Base-by-base conservation (phyloP, 2,888 invertebrate genomes). In the Apomyelois bistriatella region DNA sequence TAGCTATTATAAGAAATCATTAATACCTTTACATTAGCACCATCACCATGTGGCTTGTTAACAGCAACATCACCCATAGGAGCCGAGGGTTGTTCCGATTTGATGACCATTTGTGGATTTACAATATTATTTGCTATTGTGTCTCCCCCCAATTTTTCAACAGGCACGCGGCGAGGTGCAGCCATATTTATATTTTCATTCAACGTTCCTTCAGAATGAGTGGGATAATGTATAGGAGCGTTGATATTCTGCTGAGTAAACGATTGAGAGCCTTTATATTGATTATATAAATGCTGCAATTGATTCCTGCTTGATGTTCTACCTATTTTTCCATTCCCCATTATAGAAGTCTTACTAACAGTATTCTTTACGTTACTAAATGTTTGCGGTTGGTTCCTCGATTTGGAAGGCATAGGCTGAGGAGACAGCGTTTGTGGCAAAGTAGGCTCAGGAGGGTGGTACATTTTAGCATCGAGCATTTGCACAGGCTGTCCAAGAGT, bases 401-500 rank as follows among this genome's bases (percentile, higher is more conserved):
- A 35, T 49, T 66, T 75, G 0, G 60, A 50, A 0, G 60, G 53
- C 7, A 53, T 13, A n/a, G 69, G 57, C 53, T 79, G 75, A n/a
- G 85, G 84, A 13, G 81, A 82, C 36, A 85, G 58, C 0, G 86
- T 84, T 65, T 86, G 86, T 0, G 83, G 87, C 15, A 79, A 58
- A 37, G 53, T 57, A 12, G 76, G 70, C 52, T 70, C 69, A 10
- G 62, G 58, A 15, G 57, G 56, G 17, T 70, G 74, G 54, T 73
- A 87, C 38, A 68, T 51, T 37, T 65, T 65, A 1, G 76, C 74
- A 13, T 83, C 76, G n/a, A 80, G n/a, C 62, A 79, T 66, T 59
- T 86, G 72, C 22, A 88, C 65, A 17, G 85, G 85, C 57, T 88
- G 88, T 2, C 88, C 89, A 35, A 89, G 68, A n/a, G 86, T 85